Evolutionary conservation across 2,888 invertebrate species (phyloP), one percentile per base, ranked within the genome.

Genomic region (Mylabris sibirica): DNA sequence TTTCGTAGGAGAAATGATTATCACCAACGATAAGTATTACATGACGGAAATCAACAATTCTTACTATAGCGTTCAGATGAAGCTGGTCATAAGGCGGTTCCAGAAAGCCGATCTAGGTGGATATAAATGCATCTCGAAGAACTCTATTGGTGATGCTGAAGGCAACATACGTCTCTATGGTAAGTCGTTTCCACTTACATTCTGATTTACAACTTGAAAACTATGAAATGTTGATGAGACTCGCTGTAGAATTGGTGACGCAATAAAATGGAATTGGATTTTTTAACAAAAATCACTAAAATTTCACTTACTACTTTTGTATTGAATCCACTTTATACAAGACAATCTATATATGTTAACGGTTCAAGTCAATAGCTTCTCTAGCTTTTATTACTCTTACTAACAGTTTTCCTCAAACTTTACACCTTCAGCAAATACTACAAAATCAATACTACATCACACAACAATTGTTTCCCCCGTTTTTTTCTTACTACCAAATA

Each of bases 51-150:
- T 90, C 81, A 91, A 90, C 85, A 90, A 90, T 77, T 93, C 93
- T 0, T 92, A 93, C 84, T 95, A 95, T 87, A 92, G 94, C 81
- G 91, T 94, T 9, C 93, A 93, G 83, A 95, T 95, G 95, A 88
- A 90, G 65, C 87, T 96, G 71, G 88, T 92, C 64, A 91, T 96
- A 60, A 88, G 89, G 66, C 90, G 91, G 77, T 89, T 96, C 70
- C 92, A 92, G 81, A 89, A 90, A 73, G 89, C 89, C 69, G 94
- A 95, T 83, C 89, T 94, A 76, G 94, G 94, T 17, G 94, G 94
- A 63, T 96, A 96, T 88, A 95, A 94, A 83, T 96, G 96, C 86
- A 94, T 95, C 80, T 95, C 95, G 64, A 95, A 96, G 86, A 96
- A 96, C 86, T 95, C 95, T 72, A 94, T 96, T 79, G 96, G 96